Conservation (phyloP, 2,888 invertebrate genomes). For the Temnothorax ravouxi region DNA sequence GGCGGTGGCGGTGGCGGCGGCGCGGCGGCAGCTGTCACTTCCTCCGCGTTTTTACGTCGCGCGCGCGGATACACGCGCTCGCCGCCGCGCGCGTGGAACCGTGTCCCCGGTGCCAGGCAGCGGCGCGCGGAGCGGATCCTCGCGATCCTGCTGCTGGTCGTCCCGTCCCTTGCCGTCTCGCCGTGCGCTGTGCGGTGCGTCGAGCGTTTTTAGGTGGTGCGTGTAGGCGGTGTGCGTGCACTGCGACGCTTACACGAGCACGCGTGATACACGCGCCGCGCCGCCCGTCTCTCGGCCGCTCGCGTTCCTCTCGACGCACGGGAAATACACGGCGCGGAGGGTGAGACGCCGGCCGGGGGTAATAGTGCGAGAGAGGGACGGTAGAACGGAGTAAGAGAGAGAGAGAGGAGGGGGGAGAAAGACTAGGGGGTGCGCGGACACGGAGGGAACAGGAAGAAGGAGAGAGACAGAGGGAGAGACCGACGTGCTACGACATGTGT, state of each 20-base stretch:
- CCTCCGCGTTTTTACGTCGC: conserved; percentile 81
- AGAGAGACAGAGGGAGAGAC: conserved; percentile 54
- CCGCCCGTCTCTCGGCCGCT: too few species aligned
- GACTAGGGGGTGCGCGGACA: conserved; percentile 23
- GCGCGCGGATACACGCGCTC: conserved; percentile 69
- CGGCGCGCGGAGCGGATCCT: conserved; percentile 41
- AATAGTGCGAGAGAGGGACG: background rate
- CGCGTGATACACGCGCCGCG: conserved; percentile 61
- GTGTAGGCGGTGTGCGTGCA: conserved; percentile 23
- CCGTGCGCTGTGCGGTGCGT: background rate
- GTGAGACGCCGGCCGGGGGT: conserved; percentile 49
- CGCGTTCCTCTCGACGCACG: conserved; percentile 26
- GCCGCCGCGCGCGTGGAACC: conserved; percentile 60
- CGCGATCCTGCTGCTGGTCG: conserved; percentile 47
- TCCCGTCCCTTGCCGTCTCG: background rate
- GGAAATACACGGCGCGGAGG: conserved; percentile 38
- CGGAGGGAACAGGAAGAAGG: conserved; percentile 20
- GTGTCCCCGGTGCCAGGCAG: conserved; percentile 34
- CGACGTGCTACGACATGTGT: conserved; percentile 73
- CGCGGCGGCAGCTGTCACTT: conserved; percentile 82
- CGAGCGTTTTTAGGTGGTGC: background rate
- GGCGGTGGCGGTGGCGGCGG: conserved; percentile 30
- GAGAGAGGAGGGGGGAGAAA: conserved; percentile 21
- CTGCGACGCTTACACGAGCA: background rate
- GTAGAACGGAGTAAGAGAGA: background rate